Evolutionary conservation across 2,888 invertebrate species (phyloP), one percentile per base, ranked within the genome.

Genomic region (Phania funesta): DNA sequence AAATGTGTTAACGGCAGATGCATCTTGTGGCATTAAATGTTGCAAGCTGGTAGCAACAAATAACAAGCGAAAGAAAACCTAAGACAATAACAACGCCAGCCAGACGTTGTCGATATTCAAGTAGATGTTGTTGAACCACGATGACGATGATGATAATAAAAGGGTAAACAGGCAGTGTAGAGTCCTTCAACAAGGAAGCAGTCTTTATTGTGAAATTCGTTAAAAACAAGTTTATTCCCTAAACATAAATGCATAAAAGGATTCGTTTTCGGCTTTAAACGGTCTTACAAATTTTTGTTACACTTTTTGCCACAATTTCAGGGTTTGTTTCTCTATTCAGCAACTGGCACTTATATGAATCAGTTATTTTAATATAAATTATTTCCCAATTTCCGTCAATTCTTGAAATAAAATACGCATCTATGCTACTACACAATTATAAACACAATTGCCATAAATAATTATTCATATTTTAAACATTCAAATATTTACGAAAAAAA

Each of bases 1-100:
- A 84, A 82, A 80, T 80, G 80, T 84, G 79, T 83, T 76, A 77
- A 77, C 77, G 80, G 83, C 80, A 80, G 83, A 80, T 83, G 83
- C 83, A 83, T 79, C 80, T 83, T 80, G 76, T 83, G 77, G 77
- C 76, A 80, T 80, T 80, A 80, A 80, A 80, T 80, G 80, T 80
- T 83, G 83, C 76, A 83, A 83, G 82, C 82, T 82, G 82, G 70
- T 65, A 64, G 82, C 78, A 82, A 78, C 74, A 60, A 73, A 74
- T 60, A 62, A 50, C 70, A 64, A 50, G 24, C 29, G 32, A 35
- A 77, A 70, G 18, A 56, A 48, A 78, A 77, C 70, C n/a, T 64
- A 70, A 70, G 77, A 71, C 70, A 64, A 64, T 70, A 65, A 58
- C 20, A 67, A 65, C 65, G 50, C 78, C 65, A 73, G 50, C 78